Evolutionary conservation across 2,888 invertebrate genomes (phyloP).

Genomic region (Trichacis sp.): DNA sequence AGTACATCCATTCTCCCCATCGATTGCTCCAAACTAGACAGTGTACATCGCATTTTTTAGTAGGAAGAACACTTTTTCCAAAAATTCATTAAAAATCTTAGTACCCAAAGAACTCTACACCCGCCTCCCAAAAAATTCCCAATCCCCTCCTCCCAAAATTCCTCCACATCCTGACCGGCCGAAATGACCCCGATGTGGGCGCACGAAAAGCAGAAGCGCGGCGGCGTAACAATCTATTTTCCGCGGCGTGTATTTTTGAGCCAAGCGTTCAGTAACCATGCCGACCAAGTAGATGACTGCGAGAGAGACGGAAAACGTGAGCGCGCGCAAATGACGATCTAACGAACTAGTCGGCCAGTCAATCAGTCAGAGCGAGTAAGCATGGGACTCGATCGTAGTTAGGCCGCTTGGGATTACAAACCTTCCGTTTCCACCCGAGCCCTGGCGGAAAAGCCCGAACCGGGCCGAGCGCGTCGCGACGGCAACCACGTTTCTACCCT

Average conservation of each 20-base stretch:
- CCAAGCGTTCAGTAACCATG: constrained; percentile 53
- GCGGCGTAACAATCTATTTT: constrained; percentile 34
- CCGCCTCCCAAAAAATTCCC: too few species aligned
- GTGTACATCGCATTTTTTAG: too few species aligned
- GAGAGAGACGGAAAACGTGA: constrained; percentile 7
- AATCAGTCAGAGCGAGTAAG: constrained; percentile 26
- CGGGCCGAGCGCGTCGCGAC: constrained; percentile 53
- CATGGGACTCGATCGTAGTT: constrained; percentile 4
- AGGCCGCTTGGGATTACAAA: too few species aligned
- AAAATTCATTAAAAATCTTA: too few species aligned
- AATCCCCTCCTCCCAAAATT: too few species aligned
- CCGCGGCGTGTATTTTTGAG: constrained; percentile 56
- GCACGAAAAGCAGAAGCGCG: background rate
- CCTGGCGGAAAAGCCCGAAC: constrained; percentile 47
- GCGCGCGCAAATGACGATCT: constrained; percentile 26
- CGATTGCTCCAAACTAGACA: background rate
- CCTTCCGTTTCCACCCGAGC: too few species aligned
- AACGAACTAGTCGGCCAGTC: constrained; percentile 18
- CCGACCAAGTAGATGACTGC: constrained; percentile 42
- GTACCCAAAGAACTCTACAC: too few species aligned
- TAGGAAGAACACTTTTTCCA: too few species aligned
- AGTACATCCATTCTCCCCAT: too few species aligned
- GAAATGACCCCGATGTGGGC: background rate
- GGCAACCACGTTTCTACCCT: constrained; percentile 63
- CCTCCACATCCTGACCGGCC: too few species aligned